Percentiles rank a stretch among this genome's conserved stretches.
These are phyloP conservation scores for Erebia ligea DNA, from an alignment of 2,888 invertebrate genomes.

Conservation along the genomic window DNA sequence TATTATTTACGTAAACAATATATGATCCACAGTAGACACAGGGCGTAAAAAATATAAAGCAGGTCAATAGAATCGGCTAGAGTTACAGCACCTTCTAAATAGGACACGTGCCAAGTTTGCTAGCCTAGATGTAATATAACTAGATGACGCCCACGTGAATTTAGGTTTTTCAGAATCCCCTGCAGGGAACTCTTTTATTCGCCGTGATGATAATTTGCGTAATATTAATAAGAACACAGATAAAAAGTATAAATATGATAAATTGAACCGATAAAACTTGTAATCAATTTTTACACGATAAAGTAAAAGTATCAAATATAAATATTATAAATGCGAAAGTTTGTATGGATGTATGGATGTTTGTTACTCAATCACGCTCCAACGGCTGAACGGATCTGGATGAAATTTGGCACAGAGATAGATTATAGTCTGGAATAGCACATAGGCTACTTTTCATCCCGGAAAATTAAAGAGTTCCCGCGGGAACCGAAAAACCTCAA, in stretches of 20 bases:
- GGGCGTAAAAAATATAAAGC: not conserved
- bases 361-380: too few species aligned
- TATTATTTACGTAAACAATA: not conserved
- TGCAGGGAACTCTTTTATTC: not conserved
- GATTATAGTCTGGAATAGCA: too few species aligned
- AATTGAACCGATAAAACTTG: not conserved
- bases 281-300: conserved; percentile 7
- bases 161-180: not conserved
- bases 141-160: too few species aligned
- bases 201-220: conserved; percentile 7
- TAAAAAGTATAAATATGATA: not conserved
- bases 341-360: too few species aligned
- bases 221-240: not conserved
- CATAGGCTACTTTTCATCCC: too few species aligned
- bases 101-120: conserved; percentile 2
- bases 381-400: too few species aligned
- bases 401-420: too few species aligned
- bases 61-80: not conserved
- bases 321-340: too few species aligned
- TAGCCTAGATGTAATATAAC: not conserved
- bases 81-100: not conserved
- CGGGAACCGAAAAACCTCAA: too few species aligned
- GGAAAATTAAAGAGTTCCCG: too few species aligned
- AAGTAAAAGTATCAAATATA: conserved; percentile 17
- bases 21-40: too few species aligned